These are phyloP conservation scores for Acrobasis consociella DNA, from an alignment of 2,888 invertebrate species.

Conservation along the genomic window DNA sequence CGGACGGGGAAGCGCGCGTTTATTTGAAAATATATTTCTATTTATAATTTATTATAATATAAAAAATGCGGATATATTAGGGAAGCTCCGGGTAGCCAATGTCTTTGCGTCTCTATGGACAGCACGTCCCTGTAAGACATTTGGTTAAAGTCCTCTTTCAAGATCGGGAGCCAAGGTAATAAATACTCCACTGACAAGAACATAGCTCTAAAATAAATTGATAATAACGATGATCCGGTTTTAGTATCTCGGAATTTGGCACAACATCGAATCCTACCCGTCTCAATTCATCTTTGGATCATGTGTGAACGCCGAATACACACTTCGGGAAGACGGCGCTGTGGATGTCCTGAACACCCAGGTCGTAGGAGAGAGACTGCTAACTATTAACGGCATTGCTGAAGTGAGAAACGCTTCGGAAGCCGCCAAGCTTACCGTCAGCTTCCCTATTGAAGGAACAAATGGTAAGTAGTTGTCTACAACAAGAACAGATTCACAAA, in stretches of 20 bases:
- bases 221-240: slow-evolving; percentile 26
- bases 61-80: too few relatives aligned
- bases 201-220: too few relatives aligned
- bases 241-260: slow-evolving; percentile 63
- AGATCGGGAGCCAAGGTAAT: too few relatives aligned
- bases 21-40: too few relatives aligned
- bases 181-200: too few relatives aligned
- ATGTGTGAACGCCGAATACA: slow-evolving; percentile 60
- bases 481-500: too few relatives aligned
- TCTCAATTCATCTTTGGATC: slow-evolving; percentile 52
- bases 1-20: too few relatives aligned
- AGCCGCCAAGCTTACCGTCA: slow-evolving; percentile 79
- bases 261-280: slow-evolving; percentile 62
- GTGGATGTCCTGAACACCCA: slow-evolving; percentile 60
- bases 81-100: too few relatives aligned
- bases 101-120: too few relatives aligned
- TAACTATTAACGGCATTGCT: slow-evolving; percentile 78
- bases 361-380: slow-evolving; percentile 68
- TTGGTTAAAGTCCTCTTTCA: too few relatives aligned
- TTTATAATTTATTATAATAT: too few relatives aligned
- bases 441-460: slow-evolving; percentile 76
- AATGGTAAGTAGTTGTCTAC: slow-evolving; percentile 57
- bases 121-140: too few relatives aligned
- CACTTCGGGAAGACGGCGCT: slow-evolving; percentile 40
- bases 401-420: slow-evolving; percentile 57